Base-by-base conservation (phyloP, 2,113 vertebrate species). In the Rutilus rutilus region DNA sequence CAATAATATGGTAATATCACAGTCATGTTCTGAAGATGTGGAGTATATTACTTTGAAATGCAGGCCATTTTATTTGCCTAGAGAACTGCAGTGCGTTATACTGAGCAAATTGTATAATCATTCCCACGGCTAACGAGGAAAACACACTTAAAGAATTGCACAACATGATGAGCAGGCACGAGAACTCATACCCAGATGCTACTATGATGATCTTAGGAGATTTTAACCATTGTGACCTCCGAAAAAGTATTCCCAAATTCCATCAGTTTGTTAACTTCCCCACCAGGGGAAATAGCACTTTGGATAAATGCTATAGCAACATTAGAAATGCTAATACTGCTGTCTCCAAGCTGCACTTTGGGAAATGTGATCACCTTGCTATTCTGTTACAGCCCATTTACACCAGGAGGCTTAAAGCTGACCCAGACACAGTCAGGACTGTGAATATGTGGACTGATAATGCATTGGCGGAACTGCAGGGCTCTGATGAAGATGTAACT, bases 361-460 rank as follows among this genome's bases (percentile, higher is more conserved):
- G 75, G 3, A 79, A 85, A 64, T 67, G 25, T 39, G 47, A 79
- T 45, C 75, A 78, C 27, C 25, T 85, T 19, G 84, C 60, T 27
- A 50, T 71, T 10, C 17, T 21, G 7, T 17, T 71, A 21, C 15
- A 71, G 19, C 67, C 33, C 45, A 78, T 60, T 19, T 81, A 86
- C 36, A 82, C 5, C 52, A 86, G 23, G 81, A 86, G 11, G 19
- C 69, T 83, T 11, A 62, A 25, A 74, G 15, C 69, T 14, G 74
- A 82, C 5, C 50, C 85, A 86, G 67, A 82, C 78, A 64, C 64
- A 75, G 25, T 75, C 25, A 82, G 17, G 57, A 69, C 62, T 79
- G 42, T 69, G 47, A 85, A 79, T 23, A 79, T 67, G 2, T 85
- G 84, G 75, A 85, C 84, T 39, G 6, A 7, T 85, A 23, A 47